Percentiles rank a stretch among this genome's conserved stretches.
These are phyloP conservation scores for Cranoglanis bouderius DNA, from an alignment of 2,113 vertebrate genomes.

Conservation along the genomic window DNA sequence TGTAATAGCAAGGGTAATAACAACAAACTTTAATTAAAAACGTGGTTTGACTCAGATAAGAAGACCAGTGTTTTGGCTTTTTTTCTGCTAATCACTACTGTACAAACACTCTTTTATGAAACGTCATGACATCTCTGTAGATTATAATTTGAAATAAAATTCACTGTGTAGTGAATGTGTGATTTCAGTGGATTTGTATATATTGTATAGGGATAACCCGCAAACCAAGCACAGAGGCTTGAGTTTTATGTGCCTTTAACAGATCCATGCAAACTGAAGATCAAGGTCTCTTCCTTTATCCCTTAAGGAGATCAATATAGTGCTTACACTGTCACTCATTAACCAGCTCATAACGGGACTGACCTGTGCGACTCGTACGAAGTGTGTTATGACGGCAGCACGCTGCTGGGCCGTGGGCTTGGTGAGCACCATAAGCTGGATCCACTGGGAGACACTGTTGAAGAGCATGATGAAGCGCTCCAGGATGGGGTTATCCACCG, in stretches of 20 bases:
- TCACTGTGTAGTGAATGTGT: not conserved
- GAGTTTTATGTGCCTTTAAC: not conserved
- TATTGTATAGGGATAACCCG: too few species aligned
- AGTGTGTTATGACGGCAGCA: slow-evolving; percentile 83
- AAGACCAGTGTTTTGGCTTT: not conserved
- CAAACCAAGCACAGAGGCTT: too few species aligned
- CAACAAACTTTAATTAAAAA: too few species aligned
- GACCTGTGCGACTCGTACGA: slow-evolving; percentile 88
- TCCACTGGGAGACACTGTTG: slow-evolving; percentile 93
- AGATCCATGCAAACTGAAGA: not conserved
- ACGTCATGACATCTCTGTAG: not conserved
- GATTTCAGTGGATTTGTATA: too few species aligned
- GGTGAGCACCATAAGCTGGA: slow-evolving; percentile 92
- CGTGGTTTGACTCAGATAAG: not conserved
- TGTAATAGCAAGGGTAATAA: too few species aligned
- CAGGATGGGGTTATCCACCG: slow-evolving; percentile 87
- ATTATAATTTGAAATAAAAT: not conserved
- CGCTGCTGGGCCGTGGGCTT: slow-evolving; percentile 85
- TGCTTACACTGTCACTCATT: not conserved
- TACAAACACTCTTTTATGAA: not conserved
- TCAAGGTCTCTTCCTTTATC: not conserved
- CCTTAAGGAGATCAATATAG: not conserved
- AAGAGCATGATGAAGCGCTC: slow-evolving; percentile 92
- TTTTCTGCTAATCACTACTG: not conserved
- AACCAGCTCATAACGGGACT: not conserved